These are phyloP conservation scores for Dinomys branickii DNA, from an alignment of 2,113 vertebrate genomes.

Conservation along the genomic window DNA sequence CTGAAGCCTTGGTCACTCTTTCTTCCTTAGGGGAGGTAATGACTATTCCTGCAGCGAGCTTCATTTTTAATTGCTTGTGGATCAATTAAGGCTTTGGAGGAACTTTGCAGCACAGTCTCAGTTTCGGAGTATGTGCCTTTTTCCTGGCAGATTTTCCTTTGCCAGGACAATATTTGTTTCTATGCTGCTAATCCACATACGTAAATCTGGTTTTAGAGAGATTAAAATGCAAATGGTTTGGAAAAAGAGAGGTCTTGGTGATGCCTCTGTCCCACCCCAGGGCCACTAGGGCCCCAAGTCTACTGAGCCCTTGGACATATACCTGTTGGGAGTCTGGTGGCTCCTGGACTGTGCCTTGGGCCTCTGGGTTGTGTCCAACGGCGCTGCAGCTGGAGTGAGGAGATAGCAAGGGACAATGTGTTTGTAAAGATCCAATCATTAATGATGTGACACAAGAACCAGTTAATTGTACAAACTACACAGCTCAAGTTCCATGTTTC, in stretches of 20 bases:
- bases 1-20: not conserved
- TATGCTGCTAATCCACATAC: not conserved
- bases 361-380: not conserved
- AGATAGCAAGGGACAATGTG: not conserved
- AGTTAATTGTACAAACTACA: not conserved
- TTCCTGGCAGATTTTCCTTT: not conserved
- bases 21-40: not conserved
- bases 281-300: not conserved
- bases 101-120: not conserved
- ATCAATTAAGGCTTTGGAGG: not conserved
- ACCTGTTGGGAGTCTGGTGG: not conserved
- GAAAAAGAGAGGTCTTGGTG: not conserved
- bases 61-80: not conserved
- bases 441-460: not conserved
- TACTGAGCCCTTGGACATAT: not conserved
- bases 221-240: slow-evolving; percentile 55
- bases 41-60: not conserved
- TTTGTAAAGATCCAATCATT: not conserved
- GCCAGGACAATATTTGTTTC: not conserved
- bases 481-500: slow-evolving; percentile 90
- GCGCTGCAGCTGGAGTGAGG: not conserved
- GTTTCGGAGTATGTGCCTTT: not conserved
- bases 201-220: slow-evolving; percentile 9
- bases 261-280: not conserved
- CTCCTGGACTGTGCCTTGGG: not conserved